These are phyloP conservation scores for Amphipyra tragopoginis DNA, from an alignment of 2,888 invertebrate genomes.

Conservation along the genomic window DNA sequence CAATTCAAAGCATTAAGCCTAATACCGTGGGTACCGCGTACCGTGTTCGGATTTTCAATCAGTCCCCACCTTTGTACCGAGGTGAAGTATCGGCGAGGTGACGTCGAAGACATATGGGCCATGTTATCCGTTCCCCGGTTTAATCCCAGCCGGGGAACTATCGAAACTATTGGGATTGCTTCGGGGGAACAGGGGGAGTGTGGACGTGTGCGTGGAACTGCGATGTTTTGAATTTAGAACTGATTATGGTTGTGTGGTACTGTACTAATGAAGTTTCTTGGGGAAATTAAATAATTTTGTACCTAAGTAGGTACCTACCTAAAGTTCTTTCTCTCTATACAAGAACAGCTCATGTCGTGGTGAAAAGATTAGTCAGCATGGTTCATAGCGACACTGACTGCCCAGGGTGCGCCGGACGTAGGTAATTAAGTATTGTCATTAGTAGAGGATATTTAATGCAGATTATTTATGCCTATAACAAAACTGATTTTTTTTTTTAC, in stretches of 20 bases:
- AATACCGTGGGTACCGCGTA: constrained; percentile 55
- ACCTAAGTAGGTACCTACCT: too few species aligned
- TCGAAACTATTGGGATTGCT: constrained; percentile 63
- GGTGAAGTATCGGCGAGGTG: constrained; percentile 62
- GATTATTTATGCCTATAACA: too few species aligned
- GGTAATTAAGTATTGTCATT: too few species aligned
- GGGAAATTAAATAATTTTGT: too few species aligned
- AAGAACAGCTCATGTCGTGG: too few species aligned
- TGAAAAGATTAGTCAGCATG: too few species aligned
- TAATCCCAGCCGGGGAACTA: constrained; percentile 68
- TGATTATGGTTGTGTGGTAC: constrained; percentile 12
- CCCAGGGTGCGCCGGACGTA: too few species aligned
- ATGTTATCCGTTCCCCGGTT: constrained; percentile 68
- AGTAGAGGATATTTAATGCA: too few species aligned
- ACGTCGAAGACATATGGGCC: constrained; percentile 66
- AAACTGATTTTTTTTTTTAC: too few species aligned
- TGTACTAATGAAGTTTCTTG: too few species aligned
- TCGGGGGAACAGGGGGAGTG: constrained; percentile 28
- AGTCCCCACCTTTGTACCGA: constrained; percentile 66
- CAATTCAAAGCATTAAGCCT: constrained; percentile 52
- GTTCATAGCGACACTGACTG: too few species aligned
- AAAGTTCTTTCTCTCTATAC: too few species aligned
- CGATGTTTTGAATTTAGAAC: constrained; percentile 44
- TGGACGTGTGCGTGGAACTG: constrained; percentile 23
- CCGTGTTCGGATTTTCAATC: constrained; percentile 67